phyloP scores from a whole-genome alignment of 2,113 vertebrate genomes.

The Corynorhinus townsendii region DNA sequence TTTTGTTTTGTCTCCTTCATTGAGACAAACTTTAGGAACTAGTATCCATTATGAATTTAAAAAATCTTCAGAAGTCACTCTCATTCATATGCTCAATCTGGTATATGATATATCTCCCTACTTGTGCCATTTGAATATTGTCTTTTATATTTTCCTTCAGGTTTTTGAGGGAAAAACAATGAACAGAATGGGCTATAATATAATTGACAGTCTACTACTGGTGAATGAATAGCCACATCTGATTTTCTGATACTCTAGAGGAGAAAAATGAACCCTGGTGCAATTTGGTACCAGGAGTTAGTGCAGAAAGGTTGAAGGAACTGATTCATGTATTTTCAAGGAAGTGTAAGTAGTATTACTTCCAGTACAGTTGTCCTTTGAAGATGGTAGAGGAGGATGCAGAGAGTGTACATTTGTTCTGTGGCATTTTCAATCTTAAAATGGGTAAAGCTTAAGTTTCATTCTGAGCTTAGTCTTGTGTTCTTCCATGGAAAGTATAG shows the following conservation, averaged over 20 bases:
- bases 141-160: slow-evolving; percentile 16
- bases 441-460: not conserved
- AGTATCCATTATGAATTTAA: no score
- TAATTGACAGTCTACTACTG: not conserved
- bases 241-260: not conserved
- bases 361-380: not conserved
- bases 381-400: not conserved
- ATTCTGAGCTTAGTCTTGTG: not conserved
- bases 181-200: not conserved
- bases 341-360: not conserved
- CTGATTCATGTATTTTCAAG: not conserved
- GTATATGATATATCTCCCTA: not conserved
- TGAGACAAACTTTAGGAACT: not conserved
- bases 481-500: slow-evolving; percentile 29
- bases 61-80: no score
- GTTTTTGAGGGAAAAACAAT: slow-evolving; percentile 12
- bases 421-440: slow-evolving; percentile 1
- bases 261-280: not conserved
- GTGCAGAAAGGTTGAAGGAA: not conserved
- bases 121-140: not conserved
- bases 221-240: not conserved
- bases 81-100: not conserved
- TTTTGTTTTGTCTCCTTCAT: not conserved
- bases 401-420: not conserved
- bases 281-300: not conserved